Conservation (phyloP, 2,888 invertebrate genomes). For the Temnothorax rugatulus region DNA sequence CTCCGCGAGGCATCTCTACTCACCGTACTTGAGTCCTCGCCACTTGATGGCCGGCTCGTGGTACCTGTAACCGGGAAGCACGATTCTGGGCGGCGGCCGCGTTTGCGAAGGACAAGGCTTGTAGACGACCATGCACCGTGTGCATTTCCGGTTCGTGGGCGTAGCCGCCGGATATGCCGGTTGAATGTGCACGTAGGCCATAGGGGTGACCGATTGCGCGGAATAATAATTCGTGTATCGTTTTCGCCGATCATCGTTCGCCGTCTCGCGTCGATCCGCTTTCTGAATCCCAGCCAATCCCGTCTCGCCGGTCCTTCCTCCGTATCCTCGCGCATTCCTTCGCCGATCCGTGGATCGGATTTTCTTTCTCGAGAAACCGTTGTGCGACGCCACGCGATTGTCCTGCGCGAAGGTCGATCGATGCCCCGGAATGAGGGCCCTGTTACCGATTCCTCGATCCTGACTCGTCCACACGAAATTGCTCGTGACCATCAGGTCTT, state of each 20-base stretch:
- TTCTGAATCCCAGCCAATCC: background rate
- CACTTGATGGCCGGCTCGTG: constrained; percentile 78
- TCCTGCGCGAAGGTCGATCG: constrained; percentile 1
- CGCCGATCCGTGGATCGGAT: background rate
- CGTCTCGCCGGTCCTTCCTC: background rate
- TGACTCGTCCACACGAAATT: constrained; percentile 32
- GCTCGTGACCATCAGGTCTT: constrained; percentile 32
- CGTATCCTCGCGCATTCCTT: background rate
- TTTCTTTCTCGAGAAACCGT: background rate
- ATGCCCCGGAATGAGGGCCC: background rate
- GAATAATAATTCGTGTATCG: constrained; percentile 76
- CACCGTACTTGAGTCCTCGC: constrained; percentile 81
- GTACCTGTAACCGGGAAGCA: constrained; percentile 77
- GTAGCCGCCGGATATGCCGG: constrained; percentile 73
- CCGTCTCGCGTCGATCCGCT: constrained; percentile 1
- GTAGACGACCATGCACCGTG: constrained; percentile 82
- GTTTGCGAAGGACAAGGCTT: constrained; percentile 80
- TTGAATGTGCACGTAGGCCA: constrained; percentile 83
- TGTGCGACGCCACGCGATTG: constrained; percentile 23
- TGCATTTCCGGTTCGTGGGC: constrained; percentile 80
- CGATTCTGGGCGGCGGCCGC: constrained; percentile 74
- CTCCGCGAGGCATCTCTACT: constrained; percentile 50
- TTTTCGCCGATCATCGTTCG: constrained; percentile 58
- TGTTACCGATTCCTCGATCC: background rate
- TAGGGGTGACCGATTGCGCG: constrained; percentile 74